A percentile compares a stretch with the other conserved stretches of the same genome.
These are phyloP conservation scores for Cosmia pyralina DNA, from an alignment of 2,888 invertebrate species.

Conservation along the genomic window DNA sequence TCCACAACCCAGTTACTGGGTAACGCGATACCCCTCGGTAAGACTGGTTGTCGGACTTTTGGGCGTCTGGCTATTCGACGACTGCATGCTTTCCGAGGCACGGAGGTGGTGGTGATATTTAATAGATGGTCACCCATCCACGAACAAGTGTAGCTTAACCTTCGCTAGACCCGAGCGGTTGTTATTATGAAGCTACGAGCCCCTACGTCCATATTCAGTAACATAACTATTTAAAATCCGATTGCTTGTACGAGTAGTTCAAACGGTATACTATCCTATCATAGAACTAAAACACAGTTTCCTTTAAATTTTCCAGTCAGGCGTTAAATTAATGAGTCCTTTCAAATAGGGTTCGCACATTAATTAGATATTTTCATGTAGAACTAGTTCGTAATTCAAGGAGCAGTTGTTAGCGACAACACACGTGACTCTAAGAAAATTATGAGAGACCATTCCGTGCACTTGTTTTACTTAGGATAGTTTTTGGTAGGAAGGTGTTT, in stretches of 20 bases:
- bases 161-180: background rate
- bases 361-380: slow-evolving; percentile 77
- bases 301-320: slow-evolving; percentile 41
- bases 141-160: background rate
- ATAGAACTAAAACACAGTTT: background rate
- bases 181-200: background rate
- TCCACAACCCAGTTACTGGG: background rate
- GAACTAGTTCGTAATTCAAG: slow-evolving; percentile 80
- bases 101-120: background rate
- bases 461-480: slow-evolving; percentile 26
- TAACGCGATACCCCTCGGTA: background rate
- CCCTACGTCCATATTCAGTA: background rate
- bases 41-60: background rate
- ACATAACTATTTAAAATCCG: background rate
- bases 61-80: background rate
- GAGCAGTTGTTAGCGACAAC: slow-evolving; percentile 83
- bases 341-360: slow-evolving; percentile 57
- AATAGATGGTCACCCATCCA: background rate
- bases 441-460: slow-evolving; percentile 66
- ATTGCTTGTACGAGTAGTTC: background rate
- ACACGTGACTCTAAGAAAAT: slow-evolving; percentile 79
- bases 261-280: background rate
- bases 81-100: background rate
- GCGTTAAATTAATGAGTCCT: slow-evolving; percentile 49
- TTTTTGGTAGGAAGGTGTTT: slow-evolving; percentile 6